phyloP scores from a whole-genome alignment of 2,113 vertebrate species.

The Paradisaea rubra region DNA sequence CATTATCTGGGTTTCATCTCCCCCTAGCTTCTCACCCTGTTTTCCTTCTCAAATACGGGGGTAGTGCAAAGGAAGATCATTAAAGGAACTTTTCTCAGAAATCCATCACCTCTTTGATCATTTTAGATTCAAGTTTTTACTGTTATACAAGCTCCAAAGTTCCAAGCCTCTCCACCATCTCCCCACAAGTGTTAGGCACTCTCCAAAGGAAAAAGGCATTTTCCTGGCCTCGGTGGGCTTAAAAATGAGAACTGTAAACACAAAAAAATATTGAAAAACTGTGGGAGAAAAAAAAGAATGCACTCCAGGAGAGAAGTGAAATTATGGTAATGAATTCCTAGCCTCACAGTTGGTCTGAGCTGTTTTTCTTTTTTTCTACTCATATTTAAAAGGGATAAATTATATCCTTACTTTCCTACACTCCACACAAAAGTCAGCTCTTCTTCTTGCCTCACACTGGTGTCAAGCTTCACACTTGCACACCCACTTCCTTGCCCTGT shows the following conservation, averaged over 20 bases:
- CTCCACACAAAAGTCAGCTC: not conserved
- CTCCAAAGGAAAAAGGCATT: not conserved
- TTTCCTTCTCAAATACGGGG: not conserved
- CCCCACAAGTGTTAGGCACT: not conserved
- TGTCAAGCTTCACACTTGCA: not conserved
- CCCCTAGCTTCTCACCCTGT: not conserved
- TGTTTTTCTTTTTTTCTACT: not conserved
- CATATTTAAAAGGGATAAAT: not conserved
- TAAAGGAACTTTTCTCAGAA: not conserved
- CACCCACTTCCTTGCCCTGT: not conserved
- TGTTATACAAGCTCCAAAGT: not conserved
- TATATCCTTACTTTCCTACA: not conserved
- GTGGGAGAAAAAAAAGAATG: not conserved
- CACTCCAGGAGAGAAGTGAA: not conserved
- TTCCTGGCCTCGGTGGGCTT: not conserved
- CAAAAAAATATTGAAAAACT: not conserved
- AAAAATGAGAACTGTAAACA: not conserved
- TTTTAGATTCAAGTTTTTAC: not conserved
- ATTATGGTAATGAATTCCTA: not conserved
- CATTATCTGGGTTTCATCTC: not conserved
- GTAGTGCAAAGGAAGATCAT: not conserved
- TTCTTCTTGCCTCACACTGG: not conserved
- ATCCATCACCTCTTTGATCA: not conserved
- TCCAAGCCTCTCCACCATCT: not conserved
- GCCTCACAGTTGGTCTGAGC: not conserved